A percentile compares a stretch with the other conserved stretches of the same genome.
Conservation (phyloP, 2,888 invertebrate genomes). For the Caenorhabditis panamensis region DNA sequence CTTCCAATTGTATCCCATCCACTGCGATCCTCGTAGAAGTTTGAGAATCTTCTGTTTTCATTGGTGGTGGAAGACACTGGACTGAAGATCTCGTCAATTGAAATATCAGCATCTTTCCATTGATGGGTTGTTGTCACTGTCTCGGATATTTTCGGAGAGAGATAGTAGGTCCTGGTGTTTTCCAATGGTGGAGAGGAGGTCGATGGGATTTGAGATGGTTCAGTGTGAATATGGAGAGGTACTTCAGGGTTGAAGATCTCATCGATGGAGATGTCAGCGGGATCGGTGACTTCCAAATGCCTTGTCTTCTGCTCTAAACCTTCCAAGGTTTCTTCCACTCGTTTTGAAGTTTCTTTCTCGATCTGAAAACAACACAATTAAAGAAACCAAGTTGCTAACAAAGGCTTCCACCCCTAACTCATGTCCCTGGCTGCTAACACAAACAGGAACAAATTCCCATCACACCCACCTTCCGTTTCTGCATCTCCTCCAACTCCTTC, state of each 20-base stretch:
- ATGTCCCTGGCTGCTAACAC: not conserved
- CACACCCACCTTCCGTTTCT: conserved; percentile 25
- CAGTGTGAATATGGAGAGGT: conserved; percentile 35
- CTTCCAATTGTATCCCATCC: conserved; percentile 57
- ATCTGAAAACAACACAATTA: conserved; percentile 24
- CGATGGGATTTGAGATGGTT: conserved; percentile 21
- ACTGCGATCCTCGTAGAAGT: conserved; percentile 55
- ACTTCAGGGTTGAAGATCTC: conserved; percentile 30
- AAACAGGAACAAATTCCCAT: too few relatives aligned
- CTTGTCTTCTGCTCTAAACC: not conserved
- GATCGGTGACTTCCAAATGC: not conserved
- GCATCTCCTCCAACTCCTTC: conserved; percentile 39
- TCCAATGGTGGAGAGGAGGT: conserved; percentile 50
- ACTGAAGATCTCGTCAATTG: conserved; percentile 55
- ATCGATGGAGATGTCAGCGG: conserved; percentile 31
- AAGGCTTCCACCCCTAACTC: not conserved
- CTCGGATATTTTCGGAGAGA: conserved; percentile 45
- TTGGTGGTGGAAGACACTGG: conserved; percentile 26
- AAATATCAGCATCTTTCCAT: conserved; percentile 50
- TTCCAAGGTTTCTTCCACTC: conserved; percentile 1
- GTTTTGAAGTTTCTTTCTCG: conserved; percentile 27
- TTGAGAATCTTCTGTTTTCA: conserved; percentile 46
- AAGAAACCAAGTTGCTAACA: too few relatives aligned
- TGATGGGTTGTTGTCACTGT: conserved; percentile 47
- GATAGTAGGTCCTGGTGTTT: conserved; percentile 30